Percentiles rank a stretch among this genome's conserved stretches.
These are phyloP conservation scores for Argynnis bischoffii DNA, from an alignment of 2,888 invertebrate species.

Conservation along the genomic window DNA sequence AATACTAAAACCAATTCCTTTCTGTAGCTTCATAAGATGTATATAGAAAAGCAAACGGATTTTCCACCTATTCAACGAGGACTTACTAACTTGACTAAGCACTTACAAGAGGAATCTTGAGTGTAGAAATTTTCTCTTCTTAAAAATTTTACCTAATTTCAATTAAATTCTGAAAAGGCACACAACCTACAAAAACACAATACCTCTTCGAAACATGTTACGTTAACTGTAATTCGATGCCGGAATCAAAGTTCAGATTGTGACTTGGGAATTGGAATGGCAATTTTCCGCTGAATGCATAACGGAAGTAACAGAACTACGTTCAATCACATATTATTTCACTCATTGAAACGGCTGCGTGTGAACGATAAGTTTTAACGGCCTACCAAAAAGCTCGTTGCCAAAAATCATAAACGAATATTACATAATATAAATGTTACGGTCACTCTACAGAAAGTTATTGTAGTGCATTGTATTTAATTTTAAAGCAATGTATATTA, in stretches of 20 bases:
- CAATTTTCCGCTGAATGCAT: conserved; percentile 13
- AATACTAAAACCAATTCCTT: conserved; percentile 4
- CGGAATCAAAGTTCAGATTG: conserved; percentile 2
- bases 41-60: conserved; percentile 14
- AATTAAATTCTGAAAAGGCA: too few species aligned
- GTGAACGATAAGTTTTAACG: conserved; percentile 33
- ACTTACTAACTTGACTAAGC: background rate
- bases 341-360: conserved; percentile 30
- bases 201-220: too few species aligned
- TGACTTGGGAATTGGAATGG: conserved; percentile 8
- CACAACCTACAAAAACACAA: too few species aligned
- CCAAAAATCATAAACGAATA: conserved; percentile 29
- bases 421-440: conserved; percentile 18
- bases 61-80: conserved; percentile 5
- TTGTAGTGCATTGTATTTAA: background rate
- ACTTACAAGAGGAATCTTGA: background rate
- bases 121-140: too few species aligned
- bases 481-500: background rate
- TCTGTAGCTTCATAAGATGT: conserved; percentile 6
- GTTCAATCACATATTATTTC: conserved; percentile 33
- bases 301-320: conserved; percentile 22
- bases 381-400: conserved; percentile 29
- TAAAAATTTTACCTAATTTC: too few species aligned
- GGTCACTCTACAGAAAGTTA: conserved; percentile 3
- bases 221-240: too few species aligned